Percentiles rank a stretch among this genome's conserved stretches.
These are phyloP conservation scores for Escarpia spicata DNA, from an alignment of 2,888 invertebrate species.

Conservation along the genomic window DNA sequence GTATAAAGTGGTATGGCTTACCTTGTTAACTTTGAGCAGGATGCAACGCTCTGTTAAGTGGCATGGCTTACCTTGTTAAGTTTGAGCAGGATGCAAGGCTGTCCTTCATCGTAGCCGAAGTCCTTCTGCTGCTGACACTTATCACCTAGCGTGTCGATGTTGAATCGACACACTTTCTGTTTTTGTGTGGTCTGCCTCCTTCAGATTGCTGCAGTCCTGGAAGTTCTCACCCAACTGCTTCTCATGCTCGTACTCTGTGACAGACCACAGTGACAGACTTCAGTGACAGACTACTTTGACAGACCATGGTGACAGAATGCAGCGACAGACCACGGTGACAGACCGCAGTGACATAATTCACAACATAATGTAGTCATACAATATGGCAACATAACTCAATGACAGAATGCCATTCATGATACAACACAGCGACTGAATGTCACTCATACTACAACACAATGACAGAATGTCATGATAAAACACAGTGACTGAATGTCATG, in stretches of 20 bases:
- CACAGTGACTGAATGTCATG: too few relatives aligned
- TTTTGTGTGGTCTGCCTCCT: constrained; percentile 21
- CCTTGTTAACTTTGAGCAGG: not conserved
- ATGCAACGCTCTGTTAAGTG: not conserved
- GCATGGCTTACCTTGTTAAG: not conserved
- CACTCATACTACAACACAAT: too few relatives aligned
- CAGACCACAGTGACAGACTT: not conserved
- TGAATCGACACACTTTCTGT: constrained; percentile 81
- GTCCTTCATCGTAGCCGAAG: constrained; percentile 85
- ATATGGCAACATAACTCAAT: too few relatives aligned
- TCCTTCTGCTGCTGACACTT: constrained; percentile 79
- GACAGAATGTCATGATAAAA: too few relatives aligned
- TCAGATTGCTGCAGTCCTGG: constrained; percentile 42
- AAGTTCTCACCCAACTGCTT: constrained; percentile 46
- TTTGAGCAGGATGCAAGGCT: too few relatives aligned
- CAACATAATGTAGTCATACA: too few relatives aligned
- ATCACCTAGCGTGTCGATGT: constrained; percentile 74
- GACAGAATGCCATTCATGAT: too few relatives aligned
- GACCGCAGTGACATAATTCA: too few relatives aligned
- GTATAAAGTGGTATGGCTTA: not conserved
- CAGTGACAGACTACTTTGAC: not conserved
- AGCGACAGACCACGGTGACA: too few relatives aligned
- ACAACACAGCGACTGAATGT: too few relatives aligned
- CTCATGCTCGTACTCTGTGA: constrained; percentile 44
- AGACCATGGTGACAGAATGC: not conserved